Percentiles rank a stretch among this genome's conserved stretches.
Conservation (phyloP, 2,888 invertebrate species). For the Vandiemenella viatica region DNA sequence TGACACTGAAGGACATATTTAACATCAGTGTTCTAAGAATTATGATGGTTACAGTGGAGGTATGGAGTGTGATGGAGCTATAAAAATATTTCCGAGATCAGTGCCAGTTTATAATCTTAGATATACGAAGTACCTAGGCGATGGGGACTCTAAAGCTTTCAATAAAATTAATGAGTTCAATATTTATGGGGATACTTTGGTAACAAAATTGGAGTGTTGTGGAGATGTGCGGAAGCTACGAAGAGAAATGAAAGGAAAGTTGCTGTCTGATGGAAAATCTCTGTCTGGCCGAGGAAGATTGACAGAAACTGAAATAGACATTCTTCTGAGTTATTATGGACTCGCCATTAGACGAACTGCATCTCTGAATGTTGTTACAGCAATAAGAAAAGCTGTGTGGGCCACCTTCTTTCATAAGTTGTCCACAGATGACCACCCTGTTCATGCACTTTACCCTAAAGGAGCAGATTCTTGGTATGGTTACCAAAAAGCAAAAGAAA, state of each 20-base stretch:
- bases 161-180: too few species aligned
- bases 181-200: slow-evolving; percentile 1
- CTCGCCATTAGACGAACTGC: slow-evolving; percentile 12
- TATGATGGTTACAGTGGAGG: slow-evolving; percentile 6
- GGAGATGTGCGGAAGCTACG: slow-evolving; percentile 7
- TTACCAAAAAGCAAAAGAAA: too few species aligned
- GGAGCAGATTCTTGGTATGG: too few species aligned
- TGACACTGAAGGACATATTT: too few species aligned
- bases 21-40: slow-evolving; percentile 2
- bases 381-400: too few species aligned
- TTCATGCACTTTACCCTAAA: too few species aligned
- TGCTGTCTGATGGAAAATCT: too few species aligned
- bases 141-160: slow-evolving; percentile 11
- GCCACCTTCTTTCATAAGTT: too few species aligned
- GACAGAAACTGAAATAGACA: slow-evolving; percentile 8
- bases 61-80: slow-evolving; percentile 10
- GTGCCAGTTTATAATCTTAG: slow-evolving; percentile 3
- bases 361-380: too few species aligned
- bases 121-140: slow-evolving; percentile 10
- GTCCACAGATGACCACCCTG: too few species aligned
- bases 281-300: too few species aligned
- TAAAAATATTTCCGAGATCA: slow-evolving; percentile 7
- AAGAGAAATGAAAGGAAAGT: too few species aligned
- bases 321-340: slow-evolving; percentile 11
- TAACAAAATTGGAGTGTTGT: slow-evolving; percentile 8